phyloP scores from a whole-genome alignment of 2,113 vertebrate genomes.

The Oreochromis tanganicae region DNA sequence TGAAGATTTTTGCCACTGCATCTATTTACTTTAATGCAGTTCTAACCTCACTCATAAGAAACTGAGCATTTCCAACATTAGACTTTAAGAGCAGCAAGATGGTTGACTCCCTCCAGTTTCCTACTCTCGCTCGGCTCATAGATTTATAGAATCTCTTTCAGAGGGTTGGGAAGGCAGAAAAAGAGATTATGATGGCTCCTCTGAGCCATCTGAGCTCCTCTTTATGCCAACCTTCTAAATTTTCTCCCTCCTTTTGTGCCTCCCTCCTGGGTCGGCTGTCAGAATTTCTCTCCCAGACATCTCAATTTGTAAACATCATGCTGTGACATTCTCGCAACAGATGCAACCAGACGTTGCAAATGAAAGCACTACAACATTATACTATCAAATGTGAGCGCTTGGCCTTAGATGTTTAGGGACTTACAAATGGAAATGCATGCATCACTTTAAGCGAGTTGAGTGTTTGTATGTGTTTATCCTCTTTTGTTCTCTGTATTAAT shows the following conservation, averaged over 20 bases:
- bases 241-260: conserved; percentile 35
- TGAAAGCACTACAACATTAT: not conserved
- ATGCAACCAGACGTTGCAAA: conserved; percentile 24
- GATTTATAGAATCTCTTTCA: conserved; percentile 85
- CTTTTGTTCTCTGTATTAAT: not conserved
- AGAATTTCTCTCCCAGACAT: conserved; percentile 75
- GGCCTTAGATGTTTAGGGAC: not conserved
- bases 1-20: conserved; percentile 71
- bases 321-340: conserved; percentile 32
- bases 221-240: conserved; percentile 77
- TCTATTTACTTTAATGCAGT: not conserved
- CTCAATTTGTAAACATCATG: conserved; percentile 86
- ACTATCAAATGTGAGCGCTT: not conserved
- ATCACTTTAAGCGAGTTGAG: not conserved
- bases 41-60: not conserved
- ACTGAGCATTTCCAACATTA: conserved; percentile 67
- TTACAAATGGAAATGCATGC: conserved; percentile 3
- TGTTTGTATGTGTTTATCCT: not conserved
- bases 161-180: conserved; percentile 82
- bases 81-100: conserved; percentile 69
- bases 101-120: not conserved
- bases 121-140: conserved; percentile 72
- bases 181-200: conserved; percentile 82
- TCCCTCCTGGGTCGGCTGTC: conserved; percentile 85
- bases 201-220: conserved; percentile 67